phyloP scores from a whole-genome alignment of 2,888 invertebrate genomes.

The Drosophila stalkeri region DNA sequence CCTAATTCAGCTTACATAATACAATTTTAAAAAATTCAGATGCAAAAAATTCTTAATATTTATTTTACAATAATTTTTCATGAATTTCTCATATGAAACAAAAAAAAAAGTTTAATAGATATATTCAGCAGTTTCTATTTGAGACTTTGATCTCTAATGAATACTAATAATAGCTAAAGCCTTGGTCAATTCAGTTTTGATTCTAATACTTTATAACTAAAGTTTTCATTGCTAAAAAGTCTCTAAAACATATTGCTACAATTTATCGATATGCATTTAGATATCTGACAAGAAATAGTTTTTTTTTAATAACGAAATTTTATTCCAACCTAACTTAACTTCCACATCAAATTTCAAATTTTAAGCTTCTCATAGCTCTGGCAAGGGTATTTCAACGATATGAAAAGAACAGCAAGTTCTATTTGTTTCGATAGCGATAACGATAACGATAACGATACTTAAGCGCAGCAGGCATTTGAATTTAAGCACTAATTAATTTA shows the following conservation, averaged over 20 bases:
- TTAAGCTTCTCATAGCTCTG: background rate
- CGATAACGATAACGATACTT: constrained; percentile 59
- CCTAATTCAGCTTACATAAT: too few relatives aligned
- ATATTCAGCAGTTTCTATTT: too few relatives aligned
- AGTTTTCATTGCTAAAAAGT: background rate
- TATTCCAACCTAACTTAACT: background rate
- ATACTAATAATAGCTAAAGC: too few relatives aligned
- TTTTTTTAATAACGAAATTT: too few relatives aligned
- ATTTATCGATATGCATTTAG: background rate
- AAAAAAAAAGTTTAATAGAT: too few relatives aligned
- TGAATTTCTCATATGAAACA: too few relatives aligned
- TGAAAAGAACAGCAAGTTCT: background rate
- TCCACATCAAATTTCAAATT: background rate
- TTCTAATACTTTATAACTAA: background rate
- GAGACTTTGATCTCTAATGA: too few relatives aligned
- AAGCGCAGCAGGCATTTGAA: constrained; percentile 71
- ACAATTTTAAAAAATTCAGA: too few relatives aligned
- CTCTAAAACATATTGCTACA: background rate
- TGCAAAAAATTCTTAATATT: too few relatives aligned
- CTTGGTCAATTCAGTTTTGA: too few relatives aligned
- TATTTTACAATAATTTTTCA: too few relatives aligned
- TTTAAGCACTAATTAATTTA: constrained; percentile 76
- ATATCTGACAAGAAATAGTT: too few relatives aligned
- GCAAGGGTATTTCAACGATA: constrained; percentile 39
- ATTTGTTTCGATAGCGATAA: constrained; percentile 21